Conservation (phyloP, 2,113 vertebrate species). For the Hypomesus transpacificus region DNA sequence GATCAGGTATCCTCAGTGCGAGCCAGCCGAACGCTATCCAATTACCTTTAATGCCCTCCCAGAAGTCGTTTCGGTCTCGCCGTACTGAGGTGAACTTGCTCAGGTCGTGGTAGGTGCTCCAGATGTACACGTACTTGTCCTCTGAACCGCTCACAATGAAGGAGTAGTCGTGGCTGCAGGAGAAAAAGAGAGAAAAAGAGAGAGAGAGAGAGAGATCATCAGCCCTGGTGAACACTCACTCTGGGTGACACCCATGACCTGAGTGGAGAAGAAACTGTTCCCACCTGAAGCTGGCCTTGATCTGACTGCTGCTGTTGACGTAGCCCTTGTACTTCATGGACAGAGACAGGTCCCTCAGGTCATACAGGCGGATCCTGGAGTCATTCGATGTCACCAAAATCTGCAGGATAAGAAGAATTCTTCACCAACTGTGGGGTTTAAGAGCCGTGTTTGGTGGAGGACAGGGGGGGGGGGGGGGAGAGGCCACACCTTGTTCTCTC, state of each 20-base stretch:
- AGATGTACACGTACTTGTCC: constrained; percentile 97
- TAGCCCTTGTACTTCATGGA: constrained; percentile 99
- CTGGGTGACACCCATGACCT: neutral
- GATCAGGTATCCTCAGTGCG: neutral
- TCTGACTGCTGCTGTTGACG: constrained; percentile 98
- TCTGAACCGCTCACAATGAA: constrained; percentile 97
- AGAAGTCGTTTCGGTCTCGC: constrained; percentile 98
- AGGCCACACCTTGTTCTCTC: constrained; percentile 89
- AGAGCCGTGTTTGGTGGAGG: neutral
- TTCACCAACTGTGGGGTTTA: neutral
- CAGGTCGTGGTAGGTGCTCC: constrained; percentile 98
- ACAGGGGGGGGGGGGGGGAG: neutral
- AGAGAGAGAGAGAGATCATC: neutral
- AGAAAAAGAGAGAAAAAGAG: neutral
- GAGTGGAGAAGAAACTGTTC: neutral
- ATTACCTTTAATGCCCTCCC: constrained; percentile 99
- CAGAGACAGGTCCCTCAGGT: constrained; percentile 93
- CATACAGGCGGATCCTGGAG: constrained; percentile 93
- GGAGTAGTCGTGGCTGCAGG: constrained; percentile 90
- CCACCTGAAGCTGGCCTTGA: constrained; percentile 99
- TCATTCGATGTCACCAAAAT: constrained; percentile 98
- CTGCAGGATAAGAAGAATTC: constrained; percentile 61
- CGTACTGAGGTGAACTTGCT: constrained; percentile 97
- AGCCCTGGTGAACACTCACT: neutral
- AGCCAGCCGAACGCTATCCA: neutral